These are phyloP conservation scores for Saturnia japonica DNA, from an alignment of 2,888 invertebrate species.

Conservation along the genomic window DNA sequence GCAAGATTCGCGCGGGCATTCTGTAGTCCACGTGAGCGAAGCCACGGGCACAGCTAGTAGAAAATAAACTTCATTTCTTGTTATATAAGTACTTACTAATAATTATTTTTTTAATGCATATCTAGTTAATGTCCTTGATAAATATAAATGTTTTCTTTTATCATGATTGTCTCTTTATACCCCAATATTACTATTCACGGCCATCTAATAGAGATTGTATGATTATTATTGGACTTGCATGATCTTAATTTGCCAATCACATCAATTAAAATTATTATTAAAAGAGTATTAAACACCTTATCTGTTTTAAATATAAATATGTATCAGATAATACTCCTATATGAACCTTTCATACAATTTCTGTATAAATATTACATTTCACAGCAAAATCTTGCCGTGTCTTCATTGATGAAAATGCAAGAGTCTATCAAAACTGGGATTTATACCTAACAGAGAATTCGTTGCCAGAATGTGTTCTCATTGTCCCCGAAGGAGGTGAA, in stretches of 20 bases:
- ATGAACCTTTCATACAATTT: neutral
- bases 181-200: neutral
- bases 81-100: no score
- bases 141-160: neutral
- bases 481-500: conserved; percentile 79
- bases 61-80: no score
- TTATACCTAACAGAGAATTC: conserved; percentile 78
- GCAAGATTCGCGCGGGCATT: no score
- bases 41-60: no score
- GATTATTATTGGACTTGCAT: no score
- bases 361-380: conserved; percentile 30
- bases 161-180: neutral
- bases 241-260: no score
- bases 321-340: neutral
- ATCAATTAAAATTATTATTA: neutral
- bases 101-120: neutral
- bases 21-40: no score
- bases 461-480: conserved; percentile 76
- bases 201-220: neutral
- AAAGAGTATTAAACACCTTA: neutral
- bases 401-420: conserved; percentile 70
- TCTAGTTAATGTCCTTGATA: neutral
- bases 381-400: conserved; percentile 67
- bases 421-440: conserved; percentile 81
- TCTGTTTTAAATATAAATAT: neutral